Conservation (phyloP, 2,113 vertebrate species). For the Tursiops truncatus region DNA sequence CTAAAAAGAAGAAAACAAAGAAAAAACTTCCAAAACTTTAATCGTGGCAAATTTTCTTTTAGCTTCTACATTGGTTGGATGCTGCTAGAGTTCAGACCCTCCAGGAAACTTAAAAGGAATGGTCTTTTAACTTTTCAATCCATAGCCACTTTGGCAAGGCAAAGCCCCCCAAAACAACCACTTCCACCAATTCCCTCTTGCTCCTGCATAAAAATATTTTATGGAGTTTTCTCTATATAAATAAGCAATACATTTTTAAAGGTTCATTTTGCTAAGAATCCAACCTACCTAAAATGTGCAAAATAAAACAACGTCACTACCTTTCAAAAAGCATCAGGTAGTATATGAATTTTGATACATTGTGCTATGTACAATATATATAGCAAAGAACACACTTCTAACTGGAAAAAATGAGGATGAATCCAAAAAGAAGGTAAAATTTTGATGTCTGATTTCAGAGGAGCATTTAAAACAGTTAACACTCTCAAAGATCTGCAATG, state of each 20-base stretch:
- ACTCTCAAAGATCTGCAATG: neutral
- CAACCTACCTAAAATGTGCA: constrained; percentile 15
- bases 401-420: neutral
- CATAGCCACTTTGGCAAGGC: neutral
- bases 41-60: neutral
- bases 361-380: neutral
- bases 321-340: neutral
- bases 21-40: constrained; percentile 48
- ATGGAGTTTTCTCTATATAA: neutral
- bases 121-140: neutral
- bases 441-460: neutral
- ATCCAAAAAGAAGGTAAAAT: constrained; percentile 25
- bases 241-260: constrained; percentile 32
- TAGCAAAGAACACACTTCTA: neutral
- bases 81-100: neutral
- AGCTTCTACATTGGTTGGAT: neutral
- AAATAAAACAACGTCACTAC: neutral
- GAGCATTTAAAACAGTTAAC: neutral
- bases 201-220: neutral
- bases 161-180: neutral
- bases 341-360: neutral
- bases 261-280: constrained; percentile 24
- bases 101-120: neutral
- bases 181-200: neutral
- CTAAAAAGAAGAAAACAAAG: constrained; percentile 79